phyloP scores from a whole-genome alignment of 2,888 invertebrate genomes.

The Hypomecis punctinalis region DNA sequence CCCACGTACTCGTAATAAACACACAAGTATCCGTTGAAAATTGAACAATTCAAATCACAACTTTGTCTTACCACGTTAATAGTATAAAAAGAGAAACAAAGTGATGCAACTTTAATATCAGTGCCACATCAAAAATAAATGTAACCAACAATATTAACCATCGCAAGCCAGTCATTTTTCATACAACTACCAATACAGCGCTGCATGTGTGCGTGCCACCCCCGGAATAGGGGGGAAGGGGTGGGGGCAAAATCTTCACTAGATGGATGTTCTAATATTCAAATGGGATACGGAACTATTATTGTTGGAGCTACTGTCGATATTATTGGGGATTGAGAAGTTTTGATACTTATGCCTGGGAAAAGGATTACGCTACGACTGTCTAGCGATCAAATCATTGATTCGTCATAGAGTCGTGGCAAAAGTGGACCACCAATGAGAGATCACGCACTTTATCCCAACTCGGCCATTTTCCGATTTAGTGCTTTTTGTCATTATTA shows the following conservation, averaged over 20 bases:
- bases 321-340: slow-evolving; percentile 56
- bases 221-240: slow-evolving; percentile 10
- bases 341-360: slow-evolving; percentile 60
- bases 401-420: too few species aligned
- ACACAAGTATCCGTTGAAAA: too few species aligned
- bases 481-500: too few species aligned
- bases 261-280: slow-evolving; percentile 85
- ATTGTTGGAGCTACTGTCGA: slow-evolving; percentile 85
- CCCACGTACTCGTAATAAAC: too few species aligned
- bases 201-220: slow-evolving; percentile 41
- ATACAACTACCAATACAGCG: slow-evolving; percentile 45
- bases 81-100: background rate
- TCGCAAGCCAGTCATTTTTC: slow-evolving; percentile 44
- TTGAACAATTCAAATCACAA: too few species aligned
- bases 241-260: slow-evolving; percentile 76
- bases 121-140: slow-evolving; percentile 25
- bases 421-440: too few species aligned
- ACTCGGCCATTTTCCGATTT: too few species aligned
- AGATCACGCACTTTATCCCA: too few species aligned
- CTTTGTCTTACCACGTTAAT: too few species aligned
- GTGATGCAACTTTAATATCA: slow-evolving; percentile 10
- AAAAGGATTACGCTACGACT: too few species aligned
- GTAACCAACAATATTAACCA: slow-evolving; percentile 33
- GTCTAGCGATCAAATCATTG: too few species aligned
- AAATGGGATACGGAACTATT: slow-evolving; percentile 86